phyloP scores from a whole-genome alignment of 2,888 invertebrate genomes.

The Euproctis similis region DNA sequence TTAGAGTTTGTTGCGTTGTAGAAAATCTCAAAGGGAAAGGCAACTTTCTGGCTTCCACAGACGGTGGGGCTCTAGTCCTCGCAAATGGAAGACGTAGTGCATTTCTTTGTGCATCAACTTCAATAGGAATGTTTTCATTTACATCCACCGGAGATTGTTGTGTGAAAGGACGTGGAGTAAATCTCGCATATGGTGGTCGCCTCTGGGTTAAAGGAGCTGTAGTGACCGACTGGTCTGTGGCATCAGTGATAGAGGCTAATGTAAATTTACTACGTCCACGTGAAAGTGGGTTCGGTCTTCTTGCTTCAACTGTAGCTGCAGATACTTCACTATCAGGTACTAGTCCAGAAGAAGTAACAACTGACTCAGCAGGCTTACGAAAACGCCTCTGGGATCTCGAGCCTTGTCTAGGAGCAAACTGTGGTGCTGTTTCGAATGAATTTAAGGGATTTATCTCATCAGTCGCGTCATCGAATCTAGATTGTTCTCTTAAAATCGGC shows the following conservation, averaged over 20 bases:
- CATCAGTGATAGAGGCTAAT: slow-evolving; percentile 39
- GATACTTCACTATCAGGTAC: slow-evolving; percentile 56
- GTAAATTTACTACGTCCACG: slow-evolving; percentile 56
- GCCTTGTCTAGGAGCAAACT: slow-evolving; percentile 37
- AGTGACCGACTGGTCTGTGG: slow-evolving; percentile 23
- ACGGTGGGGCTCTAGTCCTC: slow-evolving; percentile 33
- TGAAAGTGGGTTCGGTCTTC: slow-evolving; percentile 43
- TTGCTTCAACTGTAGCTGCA: slow-evolving; percentile 56
- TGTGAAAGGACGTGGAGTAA: slow-evolving; percentile 62
- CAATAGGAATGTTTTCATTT: slow-evolving; percentile 13
- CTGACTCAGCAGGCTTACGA: slow-evolving; percentile 24
- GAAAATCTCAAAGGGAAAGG: slow-evolving; percentile 40
- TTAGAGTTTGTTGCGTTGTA: slow-evolving; percentile 38
- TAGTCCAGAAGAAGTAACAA: slow-evolving; percentile 38
- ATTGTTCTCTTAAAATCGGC: slow-evolving; percentile 48
- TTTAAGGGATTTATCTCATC: slow-evolving; percentile 74
- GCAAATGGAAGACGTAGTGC: slow-evolving; percentile 45
- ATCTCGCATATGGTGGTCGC: slow-evolving; percentile 54
- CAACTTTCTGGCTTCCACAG: slow-evolving; percentile 44
- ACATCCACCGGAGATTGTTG: slow-evolving; percentile 28
- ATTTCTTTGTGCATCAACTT: slow-evolving; percentile 31
- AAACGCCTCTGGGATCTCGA: slow-evolving; percentile 31
- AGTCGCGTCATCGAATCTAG: slow-evolving; percentile 46
- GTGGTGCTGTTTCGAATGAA: slow-evolving; percentile 58
- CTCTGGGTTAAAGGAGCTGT: slow-evolving; percentile 34